Evolutionary conservation across 1,140 invertebrate genomes (phyloP), one percentile per base, ranked within the genome.

Genomic region (Eumeta japonica): DNA sequence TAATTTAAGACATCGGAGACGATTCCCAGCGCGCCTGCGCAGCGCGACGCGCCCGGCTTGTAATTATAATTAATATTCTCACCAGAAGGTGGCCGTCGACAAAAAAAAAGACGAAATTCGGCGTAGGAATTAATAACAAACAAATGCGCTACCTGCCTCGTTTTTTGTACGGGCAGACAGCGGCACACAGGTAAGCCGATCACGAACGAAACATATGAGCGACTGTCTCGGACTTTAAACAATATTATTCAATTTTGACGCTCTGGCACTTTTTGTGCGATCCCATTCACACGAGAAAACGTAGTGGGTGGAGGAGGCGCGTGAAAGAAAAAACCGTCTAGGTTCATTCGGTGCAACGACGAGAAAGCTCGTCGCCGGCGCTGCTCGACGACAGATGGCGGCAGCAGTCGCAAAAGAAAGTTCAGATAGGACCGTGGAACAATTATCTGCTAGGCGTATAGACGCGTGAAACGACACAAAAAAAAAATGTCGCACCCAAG

Each of bases 1-100:
- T n/a, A n/a, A n/a, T n/a, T n/a, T n/a, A n/a, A n/a, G n/a, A n/a
- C n/a, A n/a, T n/a, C n/a, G n/a, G n/a, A n/a, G n/a, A n/a, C n/a
- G n/a, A n/a, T n/a, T n/a, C n/a, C n/a, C n/a, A n/a, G n/a, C n/a
- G n/a, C n/a, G n/a, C n/a, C n/a, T n/a, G n/a, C n/a, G n/a, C n/a
- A n/a, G n/a, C n/a, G n/a, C n/a, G n/a, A 62, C 59, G 53, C 63
- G 62, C 61, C 57, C 60, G 65, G 50, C 46, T 73, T 68, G 68
- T 73, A 73, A 73, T 73, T 73, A 67, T 73, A 73, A 73, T 71
- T 73, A 73, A 73, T 73, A 73, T 68, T 73, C 68, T 67, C 61
- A 65, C 59, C 59, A 60, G 60, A 71, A 67, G 64, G 58, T 65
- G 62, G 62, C 57, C 58, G 68, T 54, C 46, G 49, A 50, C 40